phyloP scores from a whole-genome alignment of 2,888 invertebrate genomes.

The Ecdyonurus torrentis region DNA sequence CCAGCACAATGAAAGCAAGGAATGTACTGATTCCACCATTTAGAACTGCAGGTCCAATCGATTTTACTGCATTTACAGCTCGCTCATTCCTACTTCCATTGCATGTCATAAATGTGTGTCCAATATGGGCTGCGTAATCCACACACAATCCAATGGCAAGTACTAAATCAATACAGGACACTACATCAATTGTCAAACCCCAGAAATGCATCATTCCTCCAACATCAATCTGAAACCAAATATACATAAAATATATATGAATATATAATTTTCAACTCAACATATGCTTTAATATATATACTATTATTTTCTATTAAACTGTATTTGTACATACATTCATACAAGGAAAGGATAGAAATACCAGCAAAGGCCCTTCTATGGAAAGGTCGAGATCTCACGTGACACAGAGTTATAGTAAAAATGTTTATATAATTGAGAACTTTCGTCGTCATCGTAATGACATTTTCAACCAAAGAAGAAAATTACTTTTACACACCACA shows the following conservation, averaged over 20 bases:
- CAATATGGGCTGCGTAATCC: slow-evolving; percentile 24
- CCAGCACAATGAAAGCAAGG: slow-evolving; percentile 24
- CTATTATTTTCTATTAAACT: no score
- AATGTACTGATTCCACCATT: slow-evolving; percentile 27
- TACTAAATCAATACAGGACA: slow-evolving; percentile 25
- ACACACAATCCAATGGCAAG: slow-evolving; percentile 28
- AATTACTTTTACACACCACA: no score
- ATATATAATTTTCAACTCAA: no score
- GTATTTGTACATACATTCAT: no score
- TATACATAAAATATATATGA: neutral
- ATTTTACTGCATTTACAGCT: slow-evolving; percentile 19
- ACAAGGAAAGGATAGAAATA: no score
- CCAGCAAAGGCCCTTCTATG: no score
- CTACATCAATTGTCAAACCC: slow-evolving; percentile 26
- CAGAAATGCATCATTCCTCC: slow-evolving; percentile 21
- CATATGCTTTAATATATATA: no score
- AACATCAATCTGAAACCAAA: slow-evolving; percentile 19
- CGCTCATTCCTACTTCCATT: slow-evolving; percentile 20
- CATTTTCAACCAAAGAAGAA: no score
- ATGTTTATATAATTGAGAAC: no score
- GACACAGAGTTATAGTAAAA: no score
- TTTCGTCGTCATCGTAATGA: no score
- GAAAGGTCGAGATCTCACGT: no score
- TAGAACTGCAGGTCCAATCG: slow-evolving; percentile 25
- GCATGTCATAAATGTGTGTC: slow-evolving; percentile 25